Evolutionary conservation across 2,113 vertebrate genomes (phyloP), one percentile per base, ranked within the genome.

Genomic region (Herpetotheres cachinnans): DNA sequence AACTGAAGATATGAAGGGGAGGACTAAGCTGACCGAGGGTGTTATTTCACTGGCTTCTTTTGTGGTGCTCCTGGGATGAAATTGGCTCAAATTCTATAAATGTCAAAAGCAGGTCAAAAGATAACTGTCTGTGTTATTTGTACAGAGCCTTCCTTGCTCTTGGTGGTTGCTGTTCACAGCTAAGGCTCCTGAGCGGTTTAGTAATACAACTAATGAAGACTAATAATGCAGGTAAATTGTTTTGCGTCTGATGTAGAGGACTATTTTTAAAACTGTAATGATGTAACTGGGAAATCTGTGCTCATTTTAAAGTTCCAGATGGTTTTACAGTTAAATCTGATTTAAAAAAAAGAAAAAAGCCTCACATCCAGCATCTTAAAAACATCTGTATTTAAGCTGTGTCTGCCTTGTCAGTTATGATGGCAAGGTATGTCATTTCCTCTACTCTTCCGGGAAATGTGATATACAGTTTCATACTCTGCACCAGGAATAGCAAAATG

Each of bases 181-280:
- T 88, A 50, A 73, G 50, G 36, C 82, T 94, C 85, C 38, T 73
- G 49, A 36, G 67, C 47, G 29, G 54, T 67, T 90, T 90, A n/a
- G n/a, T 74, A 80, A 77, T 70, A 55, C 38, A 77, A 38, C 25
- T 90, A 77, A 95, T 70, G 67, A 93, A 90, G 79, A 83, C 62
- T 92, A 94, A 92, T 88, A 95, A 69, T 70, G 58, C 73, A 95
- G 81, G 77, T 93, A 95, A 93, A 93, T 85, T 82, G 66, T 61
- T 96, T 82, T 89, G 65, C 69, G 54, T 76, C 49, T 79, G 62
- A 76, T 86, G 73, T 67, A 81, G 65, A 82, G 30, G 52, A 69
- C 54, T 95, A 61, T 70, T 89, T 95, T 94, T 80, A 83, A 94
- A 91, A 72, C 49, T 22, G 7, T 80, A 87, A 82, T 72, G 47